A percentile compares a stretch with the other conserved stretches of the same genome.
Evolutionary conservation across 2,113 vertebrate genomes (phyloP).

Genomic region (Otocyon megalotis): DNA sequence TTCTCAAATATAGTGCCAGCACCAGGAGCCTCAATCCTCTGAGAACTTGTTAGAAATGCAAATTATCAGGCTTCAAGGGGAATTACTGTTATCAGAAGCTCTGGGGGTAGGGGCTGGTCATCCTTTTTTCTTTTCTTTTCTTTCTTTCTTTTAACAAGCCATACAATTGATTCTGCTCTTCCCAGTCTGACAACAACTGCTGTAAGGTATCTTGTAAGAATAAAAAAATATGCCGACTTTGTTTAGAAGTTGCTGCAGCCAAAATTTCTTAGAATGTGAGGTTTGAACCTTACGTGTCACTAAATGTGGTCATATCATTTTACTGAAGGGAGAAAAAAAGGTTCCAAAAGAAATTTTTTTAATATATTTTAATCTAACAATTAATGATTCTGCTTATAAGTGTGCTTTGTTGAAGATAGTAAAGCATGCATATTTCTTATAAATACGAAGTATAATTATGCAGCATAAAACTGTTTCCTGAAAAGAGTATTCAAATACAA

Average conservation of each 20-base stretch:
- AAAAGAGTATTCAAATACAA: background rate
- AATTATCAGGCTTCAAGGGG: background rate
- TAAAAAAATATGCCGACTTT: background rate
- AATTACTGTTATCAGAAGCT: background rate
- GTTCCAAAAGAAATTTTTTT: background rate
- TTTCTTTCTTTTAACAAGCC: background rate
- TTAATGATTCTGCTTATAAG: background rate
- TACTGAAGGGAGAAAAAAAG: constrained; percentile 1
- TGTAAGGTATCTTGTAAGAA: background rate
- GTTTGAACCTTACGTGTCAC: constrained; percentile 28
- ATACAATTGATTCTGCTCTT: background rate
- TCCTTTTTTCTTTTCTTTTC: background rate
- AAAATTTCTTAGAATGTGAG: constrained; percentile 46
- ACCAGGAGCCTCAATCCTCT: background rate
- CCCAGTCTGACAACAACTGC: background rate
- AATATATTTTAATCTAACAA: background rate
- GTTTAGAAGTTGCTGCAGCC: background rate
- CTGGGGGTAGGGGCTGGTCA: background rate
- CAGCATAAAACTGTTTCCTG: background rate
- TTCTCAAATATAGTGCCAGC: background rate
- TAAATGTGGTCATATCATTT: background rate
- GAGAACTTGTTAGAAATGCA: background rate
- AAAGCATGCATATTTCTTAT: constrained; percentile 22
- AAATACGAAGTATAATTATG: background rate
- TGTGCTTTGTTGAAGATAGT: background rate